Percentiles rank a stretch among this genome's conserved stretches.
phyloP scores from a whole-genome alignment of 1,140 invertebrate species.

The fruit fly (Drosophila melanogaster) region Release_6_plus_ISO1_MT NT_033777.3:19941501-19942000 shows the following conservation, averaged over 20 bases:
- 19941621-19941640: slow-evolving; percentile 25
- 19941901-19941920: too few relatives aligned
- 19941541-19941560: slow-evolving; percentile 56
- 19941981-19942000: too few relatives aligned
- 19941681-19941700: slow-evolving; percentile 14
- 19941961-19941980: too few relatives aligned
- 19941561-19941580: slow-evolving; percentile 62
- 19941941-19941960: too few relatives aligned
- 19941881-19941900: too few relatives aligned
- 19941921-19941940: neutral
- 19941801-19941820: neutral
- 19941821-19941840: too few relatives aligned
- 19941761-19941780: slow-evolving; percentile 18
- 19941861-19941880: too few relatives aligned
- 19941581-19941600: slow-evolving; percentile 58
- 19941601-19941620: slow-evolving; percentile 41
- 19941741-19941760: slow-evolving; percentile 20
- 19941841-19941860: too few relatives aligned
- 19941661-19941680: slow-evolving; percentile 51
- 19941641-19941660: slow-evolving; percentile 45
- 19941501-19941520: slow-evolving; percentile 70
- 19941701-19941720: neutral
- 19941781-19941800: neutral
- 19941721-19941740: slow-evolving; percentile 14
- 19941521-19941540: slow-evolving; percentile 74